phyloP scores from a whole-genome alignment of 2,113 vertebrate genomes.

The Nesogale talazaci region DNA sequence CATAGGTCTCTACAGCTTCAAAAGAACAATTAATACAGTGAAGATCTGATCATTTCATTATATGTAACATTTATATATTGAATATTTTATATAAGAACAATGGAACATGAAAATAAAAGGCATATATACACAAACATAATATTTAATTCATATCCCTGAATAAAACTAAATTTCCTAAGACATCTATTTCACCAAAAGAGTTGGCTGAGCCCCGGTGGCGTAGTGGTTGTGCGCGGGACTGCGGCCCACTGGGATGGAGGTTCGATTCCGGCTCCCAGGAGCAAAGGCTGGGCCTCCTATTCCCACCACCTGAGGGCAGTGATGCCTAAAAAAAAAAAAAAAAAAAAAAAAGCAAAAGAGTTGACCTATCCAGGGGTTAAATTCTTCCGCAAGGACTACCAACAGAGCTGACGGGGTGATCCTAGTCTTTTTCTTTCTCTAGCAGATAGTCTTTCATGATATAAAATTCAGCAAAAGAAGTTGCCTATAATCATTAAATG shows the following conservation, averaged over 20 bases:
- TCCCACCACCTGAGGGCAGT: too few relatives aligned
- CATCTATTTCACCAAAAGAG: conserved; percentile 43
- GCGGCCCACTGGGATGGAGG: too few relatives aligned
- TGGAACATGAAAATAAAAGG: background rate
- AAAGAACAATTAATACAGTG: conserved; percentile 14
- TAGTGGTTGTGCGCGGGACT: too few relatives aligned
- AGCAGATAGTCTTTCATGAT: background rate
- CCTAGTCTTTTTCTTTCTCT: background rate
- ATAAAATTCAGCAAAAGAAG: conserved; percentile 30
- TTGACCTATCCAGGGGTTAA: background rate
- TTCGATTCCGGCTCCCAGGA: too few relatives aligned
- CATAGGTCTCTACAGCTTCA: background rate
- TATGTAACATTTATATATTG: background rate
- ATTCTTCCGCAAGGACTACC: background rate
- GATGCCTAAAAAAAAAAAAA: too few relatives aligned
- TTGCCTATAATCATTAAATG: background rate
- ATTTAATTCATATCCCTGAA: conserved; percentile 27
- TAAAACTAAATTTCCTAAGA: background rate
- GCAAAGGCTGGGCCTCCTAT: too few relatives aligned
- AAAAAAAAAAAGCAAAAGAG: too few relatives aligned
- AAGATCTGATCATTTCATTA: conserved; percentile 29
- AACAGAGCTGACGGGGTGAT: conserved; percentile 4
- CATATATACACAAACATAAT: background rate
- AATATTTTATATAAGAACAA: background rate
- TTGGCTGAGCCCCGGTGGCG: too few relatives aligned